Base-by-base conservation (phyloP, 2,888 invertebrate species). In the Idaea biselata region DNA sequence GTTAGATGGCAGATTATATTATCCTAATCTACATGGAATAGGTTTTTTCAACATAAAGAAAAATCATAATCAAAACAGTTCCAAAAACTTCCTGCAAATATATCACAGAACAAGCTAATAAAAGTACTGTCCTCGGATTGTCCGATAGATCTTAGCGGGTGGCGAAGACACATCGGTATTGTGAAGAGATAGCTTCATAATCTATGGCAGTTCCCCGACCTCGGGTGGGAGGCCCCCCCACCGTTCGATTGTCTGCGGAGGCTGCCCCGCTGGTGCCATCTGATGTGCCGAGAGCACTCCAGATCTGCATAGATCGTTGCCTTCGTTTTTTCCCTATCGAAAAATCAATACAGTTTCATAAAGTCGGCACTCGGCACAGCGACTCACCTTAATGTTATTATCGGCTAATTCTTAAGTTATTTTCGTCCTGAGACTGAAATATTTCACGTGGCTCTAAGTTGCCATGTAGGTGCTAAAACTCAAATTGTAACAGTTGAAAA, bases 301-400 rank as follows among this genome's bases (percentile, higher is more conserved):
- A 92, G 92, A 92, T 92, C 92, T 92, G 92, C 92, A 92, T 92
- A 91, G 91, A 91, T 89, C 91, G 92, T 90, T 90, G 91, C 87
- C 91, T 91, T 91, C 91, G 87, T 91, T 92, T 92, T 91, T 92
- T 91, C 89, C 88, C 91, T 90, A 91, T 92, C 91, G 87, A 83
- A 91, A 91, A 92, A 92, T 92, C 91, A 91, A 92, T 92, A 92
- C 86, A 82, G 84, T 84, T 89, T 87, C 84, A 86, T 88, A 89
- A 87, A 90, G 84, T 87, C 18, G 56, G 56, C 18, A 56, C 56
- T 17, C 84, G 82, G 76, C 77, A 78, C 73, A 81, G 84, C 76
- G 88, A 87, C 87, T 87, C 83, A 86, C 84, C 81, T 86, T 87
- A 86, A 87, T 87, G 84, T 81, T 79, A 84, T 86, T 84, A 82